These are phyloP conservation scores for Ophonus ardosiacus DNA, from an alignment of 2,888 invertebrate genomes.

Conservation along the genomic window DNA sequence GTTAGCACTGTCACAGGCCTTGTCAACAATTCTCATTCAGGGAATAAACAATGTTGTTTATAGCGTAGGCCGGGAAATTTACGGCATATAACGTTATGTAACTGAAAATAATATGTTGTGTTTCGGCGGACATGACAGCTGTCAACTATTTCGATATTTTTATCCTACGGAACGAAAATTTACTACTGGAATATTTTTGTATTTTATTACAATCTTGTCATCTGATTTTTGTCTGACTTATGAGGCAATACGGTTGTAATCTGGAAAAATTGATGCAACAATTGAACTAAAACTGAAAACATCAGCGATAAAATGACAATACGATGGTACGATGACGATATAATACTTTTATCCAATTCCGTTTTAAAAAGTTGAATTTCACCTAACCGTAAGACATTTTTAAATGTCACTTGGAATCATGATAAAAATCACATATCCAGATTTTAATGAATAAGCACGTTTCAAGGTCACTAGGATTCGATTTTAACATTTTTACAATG, in stretches of 20 bases:
- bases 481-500: too few species aligned
- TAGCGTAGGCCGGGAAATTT: conserved; percentile 4
- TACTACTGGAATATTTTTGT: background rate
- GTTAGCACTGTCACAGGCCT: background rate
- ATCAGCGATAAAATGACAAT: too few species aligned
- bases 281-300: background rate
- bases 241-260: background rate
- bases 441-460: too few species aligned
- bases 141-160: conserved; percentile 14
- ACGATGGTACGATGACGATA: too few species aligned
- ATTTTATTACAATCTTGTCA: background rate
- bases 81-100: conserved; percentile 7
- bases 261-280: background rate
- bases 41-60: conserved; percentile 21
- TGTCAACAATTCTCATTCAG: conserved; percentile 10
- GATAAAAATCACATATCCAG: too few species aligned
- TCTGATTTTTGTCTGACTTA: background rate
- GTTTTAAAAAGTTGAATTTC: too few species aligned
- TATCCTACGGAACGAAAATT: background rate
- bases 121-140: background rate
- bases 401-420: too few species aligned
- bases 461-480: too few species aligned
- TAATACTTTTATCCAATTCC: too few species aligned
- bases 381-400: too few species aligned
- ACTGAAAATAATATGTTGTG: background rate